Conservation (phyloP, 2,888 invertebrate genomes). For the Emmelina monodactyla region DNA sequence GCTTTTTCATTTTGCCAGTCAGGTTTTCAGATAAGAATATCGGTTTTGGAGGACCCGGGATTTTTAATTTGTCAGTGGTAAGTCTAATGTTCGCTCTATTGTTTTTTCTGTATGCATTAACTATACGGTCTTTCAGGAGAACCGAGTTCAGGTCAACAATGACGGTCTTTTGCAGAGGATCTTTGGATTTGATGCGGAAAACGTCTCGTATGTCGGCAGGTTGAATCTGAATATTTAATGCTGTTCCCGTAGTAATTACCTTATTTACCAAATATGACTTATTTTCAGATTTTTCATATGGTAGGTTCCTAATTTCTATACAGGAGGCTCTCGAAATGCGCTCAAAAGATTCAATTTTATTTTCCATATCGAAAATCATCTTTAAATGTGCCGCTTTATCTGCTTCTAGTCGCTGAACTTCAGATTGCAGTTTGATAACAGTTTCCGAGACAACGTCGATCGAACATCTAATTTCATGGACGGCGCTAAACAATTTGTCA, state of each 20-base stretch:
- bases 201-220: neutral
- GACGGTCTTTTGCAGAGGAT: neutral
- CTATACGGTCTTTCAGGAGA: neutral
- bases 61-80: constrained; percentile 6
- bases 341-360: neutral
- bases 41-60: constrained; percentile 3
- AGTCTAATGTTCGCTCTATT: too few species aligned
- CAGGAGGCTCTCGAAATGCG: neutral
- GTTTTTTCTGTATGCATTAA: too few species aligned
- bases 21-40: constrained; percentile 8
- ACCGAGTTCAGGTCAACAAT: neutral
- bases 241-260: neutral
- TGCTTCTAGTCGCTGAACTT: too few species aligned
- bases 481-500: too few species aligned
- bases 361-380: too few species aligned
- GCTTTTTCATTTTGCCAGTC: constrained; percentile 5
- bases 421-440: too few species aligned
- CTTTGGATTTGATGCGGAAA: neutral
- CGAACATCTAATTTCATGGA: too few species aligned
- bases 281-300: neutral
- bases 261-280: neutral
- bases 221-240: neutral
- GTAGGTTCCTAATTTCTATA: neutral
- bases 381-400: too few species aligned
- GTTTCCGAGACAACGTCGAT: too few species aligned